Percentiles rank a stretch among this genome's conserved stretches.
Evolutionary conservation across 2,797 vertebrate species (phyloP).

Genomic region (Semotilus atromaculatus): DNA sequence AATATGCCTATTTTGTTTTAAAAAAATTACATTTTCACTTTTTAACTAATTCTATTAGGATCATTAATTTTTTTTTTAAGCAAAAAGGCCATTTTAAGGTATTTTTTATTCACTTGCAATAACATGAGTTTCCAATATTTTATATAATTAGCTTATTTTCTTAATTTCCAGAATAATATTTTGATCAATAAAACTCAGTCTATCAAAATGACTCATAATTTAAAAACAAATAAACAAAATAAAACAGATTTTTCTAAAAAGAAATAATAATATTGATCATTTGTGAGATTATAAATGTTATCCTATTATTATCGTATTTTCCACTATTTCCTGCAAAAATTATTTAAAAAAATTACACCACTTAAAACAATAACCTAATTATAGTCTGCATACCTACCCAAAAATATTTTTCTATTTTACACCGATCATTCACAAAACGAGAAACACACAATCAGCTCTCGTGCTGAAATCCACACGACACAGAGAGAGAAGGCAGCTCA

Average conservation of each 20-base stretch:
- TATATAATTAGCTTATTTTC: background rate
- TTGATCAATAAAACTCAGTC: background rate
- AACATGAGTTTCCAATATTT: background rate
- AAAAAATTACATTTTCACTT: constrained; percentile 67
- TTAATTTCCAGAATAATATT: background rate
- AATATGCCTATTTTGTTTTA: constrained; percentile 71
- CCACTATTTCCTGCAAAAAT: background rate
- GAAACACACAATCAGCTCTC: constrained; percentile 18
- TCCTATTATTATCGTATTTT: background rate
- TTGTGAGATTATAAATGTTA: background rate
- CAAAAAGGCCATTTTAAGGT: constrained; percentile 60
- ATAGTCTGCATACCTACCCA: background rate
- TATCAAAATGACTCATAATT: background rate
- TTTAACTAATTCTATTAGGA: constrained; percentile 65
- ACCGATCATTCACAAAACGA: background rate
- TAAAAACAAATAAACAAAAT: background rate
- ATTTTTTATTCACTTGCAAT: background rate
- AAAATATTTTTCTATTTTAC: background rate
- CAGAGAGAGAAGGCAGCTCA: constrained; percentile 54
- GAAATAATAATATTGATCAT: no score
- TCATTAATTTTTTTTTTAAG: constrained; percentile 56
- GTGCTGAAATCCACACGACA: constrained; percentile 29
- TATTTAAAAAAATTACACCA: background rate
- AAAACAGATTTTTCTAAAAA: background rate
- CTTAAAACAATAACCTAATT: background rate